Evolutionary conservation across 92 coral and sea anemone species (phyloP).

Genomic region (Scolanthus callimorphus): DNA sequence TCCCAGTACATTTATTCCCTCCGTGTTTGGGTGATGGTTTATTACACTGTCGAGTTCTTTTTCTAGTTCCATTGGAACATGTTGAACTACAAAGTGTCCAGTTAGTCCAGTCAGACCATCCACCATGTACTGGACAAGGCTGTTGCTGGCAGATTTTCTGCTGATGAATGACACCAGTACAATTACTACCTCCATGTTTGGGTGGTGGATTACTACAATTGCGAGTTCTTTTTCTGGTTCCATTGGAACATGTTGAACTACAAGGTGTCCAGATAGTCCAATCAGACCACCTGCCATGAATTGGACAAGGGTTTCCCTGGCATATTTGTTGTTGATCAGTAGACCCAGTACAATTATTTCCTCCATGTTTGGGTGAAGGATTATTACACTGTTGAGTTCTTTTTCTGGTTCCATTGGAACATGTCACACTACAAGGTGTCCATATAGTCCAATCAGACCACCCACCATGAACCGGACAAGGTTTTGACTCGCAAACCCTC

Average conservation of each 20-base stretch:
- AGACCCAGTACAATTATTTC: conserved; percentile 62
- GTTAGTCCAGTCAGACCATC: conserved; percentile 77
- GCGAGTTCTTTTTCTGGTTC: conserved; percentile 54
- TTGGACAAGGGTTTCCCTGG: conserved; percentile 49
- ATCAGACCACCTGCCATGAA: conserved; percentile 69
- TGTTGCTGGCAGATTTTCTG: conserved; percentile 44
- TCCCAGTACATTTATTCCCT: conserved; percentile 50
- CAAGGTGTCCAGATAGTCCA: conserved; percentile 85
- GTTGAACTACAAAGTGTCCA: conserved; percentile 67
- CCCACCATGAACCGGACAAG: conserved; percentile 62
- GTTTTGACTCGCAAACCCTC: conserved; percentile 35
- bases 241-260: conserved; percentile 60
- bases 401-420: conserved; percentile 57
- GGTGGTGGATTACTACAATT: conserved; percentile 54
- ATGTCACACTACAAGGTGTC: conserved; percentile 64
- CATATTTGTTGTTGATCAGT: conserved; percentile 47
- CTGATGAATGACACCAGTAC: conserved; percentile 41
- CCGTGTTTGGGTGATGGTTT: conserved; percentile 52
- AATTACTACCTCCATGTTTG: conserved; percentile 40
- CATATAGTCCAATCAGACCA: conserved; percentile 81
- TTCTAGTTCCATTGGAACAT: conserved; percentile 61
- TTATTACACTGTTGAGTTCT: conserved; percentile 53
- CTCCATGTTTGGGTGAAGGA: conserved; percentile 51
- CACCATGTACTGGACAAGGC: conserved; percentile 46
- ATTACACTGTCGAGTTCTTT: conserved; percentile 49